phyloP scores from a whole-genome alignment of 2,797 vertebrate species.

The Limnodromus scolopaceus region DNA sequence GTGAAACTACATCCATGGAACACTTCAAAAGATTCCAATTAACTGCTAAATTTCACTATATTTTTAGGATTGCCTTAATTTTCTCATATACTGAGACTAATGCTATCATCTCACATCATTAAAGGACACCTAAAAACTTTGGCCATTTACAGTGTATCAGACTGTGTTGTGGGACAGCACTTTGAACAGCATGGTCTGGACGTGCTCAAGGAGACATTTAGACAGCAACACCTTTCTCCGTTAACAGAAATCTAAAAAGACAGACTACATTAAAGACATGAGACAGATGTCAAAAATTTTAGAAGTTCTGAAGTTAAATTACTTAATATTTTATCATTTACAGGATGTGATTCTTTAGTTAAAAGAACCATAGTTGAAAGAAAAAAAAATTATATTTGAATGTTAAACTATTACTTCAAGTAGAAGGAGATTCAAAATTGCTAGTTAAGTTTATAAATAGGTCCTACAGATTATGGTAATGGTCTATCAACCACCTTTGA shows the following conservation, averaged over 20 bases:
- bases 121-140: neutral
- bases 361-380: neutral
- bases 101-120: neutral
- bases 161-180: neutral
- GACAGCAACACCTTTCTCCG: neutral
- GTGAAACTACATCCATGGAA: neutral
- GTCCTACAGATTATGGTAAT: neutral
- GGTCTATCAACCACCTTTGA: slow-evolving; percentile 12
- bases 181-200: neutral
- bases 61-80: neutral
- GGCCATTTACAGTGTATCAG: neutral
- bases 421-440: slow-evolving; percentile 39
- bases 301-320: neutral
- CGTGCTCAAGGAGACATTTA: neutral
- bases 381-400: slow-evolving; percentile 38
- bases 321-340: neutral
- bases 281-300: neutral
- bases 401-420: slow-evolving; percentile 38
- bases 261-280: neutral
- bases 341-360: neutral
- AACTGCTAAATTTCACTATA: neutral
- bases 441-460: slow-evolving; percentile 15
- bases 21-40: neutral
- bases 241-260: neutral
- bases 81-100: neutral